phyloP scores from a whole-genome alignment of 2,888 invertebrate species.

The Erebia aethiops region DNA sequence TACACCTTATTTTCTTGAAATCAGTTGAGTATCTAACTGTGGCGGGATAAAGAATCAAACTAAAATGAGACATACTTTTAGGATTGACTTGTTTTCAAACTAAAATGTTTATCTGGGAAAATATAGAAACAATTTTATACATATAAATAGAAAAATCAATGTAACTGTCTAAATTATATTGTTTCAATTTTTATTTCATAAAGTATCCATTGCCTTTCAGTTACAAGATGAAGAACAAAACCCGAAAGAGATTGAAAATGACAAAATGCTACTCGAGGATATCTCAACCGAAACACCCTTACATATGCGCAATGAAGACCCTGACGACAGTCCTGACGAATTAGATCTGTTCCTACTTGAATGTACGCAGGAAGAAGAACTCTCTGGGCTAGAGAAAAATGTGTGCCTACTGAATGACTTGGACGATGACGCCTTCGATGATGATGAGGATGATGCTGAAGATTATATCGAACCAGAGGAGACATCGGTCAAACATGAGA shows the following conservation, averaged over 20 bases:
- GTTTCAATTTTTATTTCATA: too few relatives aligned
- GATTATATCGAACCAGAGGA: neutral
- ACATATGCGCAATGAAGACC: neutral
- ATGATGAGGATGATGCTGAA: neutral
- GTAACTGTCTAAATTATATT: too few relatives aligned
- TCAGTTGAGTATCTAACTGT: too few relatives aligned
- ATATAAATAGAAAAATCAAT: too few relatives aligned
- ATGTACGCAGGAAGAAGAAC: constrained; percentile 3
- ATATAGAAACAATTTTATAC: too few relatives aligned
- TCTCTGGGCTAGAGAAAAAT: neutral
- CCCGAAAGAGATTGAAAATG: neutral
- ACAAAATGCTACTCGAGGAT: neutral
- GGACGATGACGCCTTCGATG: constrained; percentile 3
- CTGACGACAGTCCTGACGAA: neutral
- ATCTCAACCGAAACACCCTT: neutral
- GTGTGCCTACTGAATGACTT: neutral
- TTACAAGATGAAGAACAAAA: neutral
- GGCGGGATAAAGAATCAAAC: too few relatives aligned
- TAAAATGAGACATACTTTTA: too few relatives aligned
- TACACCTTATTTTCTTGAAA: too few relatives aligned
- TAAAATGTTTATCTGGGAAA: too few relatives aligned
- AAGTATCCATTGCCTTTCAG: neutral
- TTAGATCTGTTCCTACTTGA: neutral
- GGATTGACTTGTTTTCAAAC: too few relatives aligned
- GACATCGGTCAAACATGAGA: neutral